Base-by-base conservation (phyloP, 1,140 invertebrate species). In the Octopus bimaculoides region DNA sequence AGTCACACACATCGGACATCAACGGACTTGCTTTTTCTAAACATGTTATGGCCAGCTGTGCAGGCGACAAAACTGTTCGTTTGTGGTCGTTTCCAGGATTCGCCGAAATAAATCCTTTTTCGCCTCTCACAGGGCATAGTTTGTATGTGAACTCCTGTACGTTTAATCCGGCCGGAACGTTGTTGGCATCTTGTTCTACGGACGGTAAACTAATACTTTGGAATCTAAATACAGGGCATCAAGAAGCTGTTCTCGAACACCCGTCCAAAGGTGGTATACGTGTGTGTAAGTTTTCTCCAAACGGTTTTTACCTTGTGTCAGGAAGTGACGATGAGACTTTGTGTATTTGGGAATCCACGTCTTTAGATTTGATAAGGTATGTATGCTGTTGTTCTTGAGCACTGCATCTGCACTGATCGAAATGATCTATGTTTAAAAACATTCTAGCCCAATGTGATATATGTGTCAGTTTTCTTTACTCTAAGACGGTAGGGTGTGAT, bases 251-350 rank as follows among this genome's bases (percentile, higher is more conserved):
- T 12, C 92, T 94, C 87, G 92, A 87, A 53, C 94, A 94, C 89
- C 91, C 92, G 7, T 92, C 92, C 79, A 92, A 93, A 17, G 91
- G 92, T 84, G 90, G 93, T 12, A 93, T 95, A 10, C 89, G 94
- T 84, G 91, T 93, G 17, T 94, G 93, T 85, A 91, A 91, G 85
- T 95, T 95, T 88, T 93, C 93, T 1, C 91, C 92, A 5, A 92
- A 94, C 85, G 93, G 93, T 56, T 91, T 92, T 4, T 86, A 92
- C 66, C 88, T 95, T 20, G 92, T 93, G 5, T 94, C 94, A 17
- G 94, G 93, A 17, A 93, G 94, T 55, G 94, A 95, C 89, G 94
- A 94, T 88, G 94, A 94, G 56, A 92, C 92, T 55, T 89, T 95
- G 6, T 93, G 93, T 84, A 86, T 95, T 54, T 95, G 94, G 94